phyloP scores from a whole-genome alignment of 1,140 invertebrate species.

The Mercenaria mercenaria region DNA sequence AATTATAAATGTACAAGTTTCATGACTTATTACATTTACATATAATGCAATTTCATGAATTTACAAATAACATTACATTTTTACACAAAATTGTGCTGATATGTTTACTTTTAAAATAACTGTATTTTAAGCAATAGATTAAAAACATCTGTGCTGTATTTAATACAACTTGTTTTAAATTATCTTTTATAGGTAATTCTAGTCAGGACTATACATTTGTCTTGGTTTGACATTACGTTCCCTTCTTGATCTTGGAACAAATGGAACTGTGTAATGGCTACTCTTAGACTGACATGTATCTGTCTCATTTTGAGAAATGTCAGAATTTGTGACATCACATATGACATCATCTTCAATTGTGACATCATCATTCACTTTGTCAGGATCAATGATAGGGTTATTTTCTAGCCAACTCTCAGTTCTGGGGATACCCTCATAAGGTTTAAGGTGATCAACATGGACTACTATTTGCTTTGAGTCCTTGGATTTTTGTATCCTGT shows the following conservation, averaged over 20 bases:
- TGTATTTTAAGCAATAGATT: not conserved
- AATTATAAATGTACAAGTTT: no score
- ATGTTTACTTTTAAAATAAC: not conserved
- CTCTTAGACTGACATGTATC: no score
- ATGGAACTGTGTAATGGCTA: no score
- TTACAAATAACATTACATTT: not conserved
- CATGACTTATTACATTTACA: not conserved
- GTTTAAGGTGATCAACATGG: slow-evolving; percentile 72
- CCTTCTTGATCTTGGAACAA: not conserved
- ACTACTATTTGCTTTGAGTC: slow-evolving; percentile 21
- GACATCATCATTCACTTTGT: not conserved
- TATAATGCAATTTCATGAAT: not conserved
- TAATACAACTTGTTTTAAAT: not conserved
- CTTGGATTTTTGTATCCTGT: slow-evolving; percentile 15
- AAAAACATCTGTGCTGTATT: not conserved
- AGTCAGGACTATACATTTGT: not conserved
- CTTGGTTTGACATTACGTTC: not conserved
- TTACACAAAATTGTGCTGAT: no score
- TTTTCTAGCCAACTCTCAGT: not conserved
- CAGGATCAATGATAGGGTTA: not conserved
- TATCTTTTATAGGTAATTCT: no score
- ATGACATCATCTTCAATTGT: not conserved
- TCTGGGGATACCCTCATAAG: slow-evolving; percentile 17
- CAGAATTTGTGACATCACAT: no score
- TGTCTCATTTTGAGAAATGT: no score